Evolutionary conservation across 2,797 vertebrate species (phyloP).

Genomic region (Dallia pectoralis): DNA sequence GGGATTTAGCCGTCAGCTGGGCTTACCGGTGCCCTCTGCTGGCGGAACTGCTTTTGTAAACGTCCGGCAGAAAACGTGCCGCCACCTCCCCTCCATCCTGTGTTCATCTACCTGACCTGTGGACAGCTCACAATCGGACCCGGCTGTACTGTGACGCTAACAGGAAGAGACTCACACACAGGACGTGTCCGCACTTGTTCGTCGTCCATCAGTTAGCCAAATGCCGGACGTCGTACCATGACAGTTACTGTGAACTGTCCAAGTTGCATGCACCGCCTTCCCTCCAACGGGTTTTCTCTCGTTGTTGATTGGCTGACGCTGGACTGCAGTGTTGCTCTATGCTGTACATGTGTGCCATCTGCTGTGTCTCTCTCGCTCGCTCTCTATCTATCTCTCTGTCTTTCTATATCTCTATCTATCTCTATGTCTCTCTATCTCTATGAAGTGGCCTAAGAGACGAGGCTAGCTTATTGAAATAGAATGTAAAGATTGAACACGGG

Average conservation of each 20-base stretch:
- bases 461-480: constrained; percentile 45
- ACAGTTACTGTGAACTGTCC: constrained; percentile 52
- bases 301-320: constrained; percentile 42
- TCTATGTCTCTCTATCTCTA: constrained; percentile 9
- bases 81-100: constrained; percentile 17
- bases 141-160: background rate
- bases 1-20: constrained; percentile 60
- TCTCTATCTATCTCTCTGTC: too few relatives aligned
- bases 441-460: constrained; percentile 31
- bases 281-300: constrained; percentile 51
- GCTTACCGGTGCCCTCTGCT: constrained; percentile 48
- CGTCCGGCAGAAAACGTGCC: constrained; percentile 27
- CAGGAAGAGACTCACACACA: constrained; percentile 37
- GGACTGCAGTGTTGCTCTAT: constrained; percentile 63
- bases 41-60: constrained; percentile 7
- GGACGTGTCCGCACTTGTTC: constrained; percentile 55
- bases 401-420: background rate
- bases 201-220: constrained; percentile 63
- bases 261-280: constrained; percentile 72
- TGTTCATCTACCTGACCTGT: background rate
- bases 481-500: constrained; percentile 67
- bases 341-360: constrained; percentile 58
- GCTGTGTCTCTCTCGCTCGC: constrained; percentile 34
- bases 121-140: constrained; percentile 11
- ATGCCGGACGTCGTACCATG: constrained; percentile 72